Evolutionary conservation across 2,797 vertebrate species (phyloP).

Genomic region (Neomorphus geoffroyi): DNA sequence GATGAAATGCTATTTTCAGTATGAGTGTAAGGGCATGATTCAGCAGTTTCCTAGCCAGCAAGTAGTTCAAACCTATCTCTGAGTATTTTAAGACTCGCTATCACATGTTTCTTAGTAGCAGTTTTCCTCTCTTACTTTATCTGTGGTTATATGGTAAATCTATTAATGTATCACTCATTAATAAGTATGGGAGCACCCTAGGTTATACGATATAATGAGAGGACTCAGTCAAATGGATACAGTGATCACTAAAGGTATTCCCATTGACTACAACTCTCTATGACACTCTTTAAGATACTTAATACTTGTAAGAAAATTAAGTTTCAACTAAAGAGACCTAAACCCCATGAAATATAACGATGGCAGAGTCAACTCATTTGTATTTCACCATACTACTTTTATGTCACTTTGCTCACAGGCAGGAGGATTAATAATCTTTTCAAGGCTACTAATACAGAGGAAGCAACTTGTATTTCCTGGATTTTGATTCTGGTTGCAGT

Average conservation of each 20-base stretch:
- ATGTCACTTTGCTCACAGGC: not conserved
- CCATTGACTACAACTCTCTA: not conserved
- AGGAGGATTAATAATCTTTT: not conserved
- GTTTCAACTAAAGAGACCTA: not conserved
- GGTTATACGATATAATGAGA: not conserved
- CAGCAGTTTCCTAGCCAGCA: conserved; percentile 12
- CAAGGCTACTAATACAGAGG: not conserved
- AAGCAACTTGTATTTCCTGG: not conserved
- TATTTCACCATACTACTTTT: not conserved
- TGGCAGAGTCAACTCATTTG: not conserved
- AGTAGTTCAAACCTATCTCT: not conserved
- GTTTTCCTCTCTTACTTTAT: conserved; percentile 28
- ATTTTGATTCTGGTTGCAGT: not conserved
- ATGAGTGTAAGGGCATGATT: conserved; percentile 14
- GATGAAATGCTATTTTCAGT: not conserved
- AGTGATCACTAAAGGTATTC: not conserved
- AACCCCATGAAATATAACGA: not conserved
- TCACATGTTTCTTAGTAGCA: not conserved
- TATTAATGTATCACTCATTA: conserved; percentile 9
- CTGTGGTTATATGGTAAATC: not conserved
- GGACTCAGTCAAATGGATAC: not conserved
- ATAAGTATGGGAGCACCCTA: not conserved
- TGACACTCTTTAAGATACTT: not conserved
- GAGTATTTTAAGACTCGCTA: not conserved
- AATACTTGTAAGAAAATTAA: not conserved